Base-by-base conservation (phyloP, 2,888 invertebrate genomes). In the Andrena chrysosceles region DNA sequence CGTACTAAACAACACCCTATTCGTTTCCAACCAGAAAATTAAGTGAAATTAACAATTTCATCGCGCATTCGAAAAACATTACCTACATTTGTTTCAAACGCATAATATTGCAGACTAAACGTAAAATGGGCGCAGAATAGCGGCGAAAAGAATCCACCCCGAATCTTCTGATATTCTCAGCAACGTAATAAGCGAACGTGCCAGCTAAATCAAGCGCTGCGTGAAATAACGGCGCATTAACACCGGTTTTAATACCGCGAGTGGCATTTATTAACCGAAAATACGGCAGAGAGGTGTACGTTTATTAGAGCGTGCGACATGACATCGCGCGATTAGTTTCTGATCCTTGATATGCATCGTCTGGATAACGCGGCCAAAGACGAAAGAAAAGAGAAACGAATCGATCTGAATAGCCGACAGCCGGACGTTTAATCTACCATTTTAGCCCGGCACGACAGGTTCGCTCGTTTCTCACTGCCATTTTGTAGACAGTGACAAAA, bases 401-500 rank as follows among this genome's bases (percentile, higher is more conserved):
- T 80, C 77, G 85, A 87, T 87, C 63, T 74, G 76, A 84, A 85
- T 77, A 73, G 75, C 79, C 80, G 82, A 81, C 81, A 78, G 85
- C 81, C 72, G 69, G 83, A 87, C 84, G 85, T 87, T 87, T 87
- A 85, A 87, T 87, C 87, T 80, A 84, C 85, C 87, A 84, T 87
- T 87, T 87, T 80, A 85, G 83, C 85, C 70, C 67, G 60, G 73
- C 71, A 75, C 81, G 79, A 87, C 87, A 85, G 87, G 79, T 69
- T 70, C 69, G 83, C 87, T 87, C 87, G 87, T 87, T 87, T 85
- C 85, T 87, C 87, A 85, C 87, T 87, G 83, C 85, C 87, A 87
- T 87, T 87, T 87, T 81, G 78, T 77, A 87, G 87, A 87, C 87
- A 85, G 85, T 83, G 87, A 85, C 87, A 87, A 87, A 87, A 87